These are phyloP conservation scores for Petrocephalus sullivani DNA, from an alignment of 2,797 vertebrate genomes.

Conservation along the genomic window DNA sequence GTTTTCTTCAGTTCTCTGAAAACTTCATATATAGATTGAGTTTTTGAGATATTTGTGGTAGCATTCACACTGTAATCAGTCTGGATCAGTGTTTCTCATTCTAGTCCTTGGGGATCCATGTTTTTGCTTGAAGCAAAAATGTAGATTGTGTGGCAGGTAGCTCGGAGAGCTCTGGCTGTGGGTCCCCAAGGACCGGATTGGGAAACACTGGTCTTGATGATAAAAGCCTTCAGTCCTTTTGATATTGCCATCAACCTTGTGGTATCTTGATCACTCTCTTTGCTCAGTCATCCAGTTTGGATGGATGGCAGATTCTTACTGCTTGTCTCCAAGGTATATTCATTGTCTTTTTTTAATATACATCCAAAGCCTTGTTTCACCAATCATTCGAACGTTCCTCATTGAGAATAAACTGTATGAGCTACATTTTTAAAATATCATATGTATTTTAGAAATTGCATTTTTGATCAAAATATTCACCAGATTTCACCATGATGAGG, in stretches of 20 bases:
- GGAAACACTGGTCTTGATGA: not conserved
- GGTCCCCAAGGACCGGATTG: not conserved
- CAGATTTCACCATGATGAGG: not conserved
- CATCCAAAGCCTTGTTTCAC: no score
- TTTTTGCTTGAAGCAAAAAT: not conserved
- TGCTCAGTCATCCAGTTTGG: no score
- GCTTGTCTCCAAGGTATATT: no score
- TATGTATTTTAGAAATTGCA: not conserved
- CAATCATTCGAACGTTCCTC: no score
- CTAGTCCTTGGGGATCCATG: not conserved
- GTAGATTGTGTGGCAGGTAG: not conserved
- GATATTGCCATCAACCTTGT: not conserved
- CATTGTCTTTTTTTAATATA: no score
- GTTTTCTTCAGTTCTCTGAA: not conserved
- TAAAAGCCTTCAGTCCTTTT: not conserved
- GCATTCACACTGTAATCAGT: not conserved
- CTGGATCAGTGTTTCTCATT: not conserved
- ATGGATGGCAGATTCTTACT: no score
- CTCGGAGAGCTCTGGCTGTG: not conserved
- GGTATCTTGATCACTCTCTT: not conserved
- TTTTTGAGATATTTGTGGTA: not conserved
- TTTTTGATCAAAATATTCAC: not conserved
- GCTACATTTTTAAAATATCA: not conserved
- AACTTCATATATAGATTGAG: not conserved
- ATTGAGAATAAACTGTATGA: no score